Evolutionary conservation across 2,888 invertebrate genomes (phyloP).

Genomic region (Pammene fasciana): DNA sequence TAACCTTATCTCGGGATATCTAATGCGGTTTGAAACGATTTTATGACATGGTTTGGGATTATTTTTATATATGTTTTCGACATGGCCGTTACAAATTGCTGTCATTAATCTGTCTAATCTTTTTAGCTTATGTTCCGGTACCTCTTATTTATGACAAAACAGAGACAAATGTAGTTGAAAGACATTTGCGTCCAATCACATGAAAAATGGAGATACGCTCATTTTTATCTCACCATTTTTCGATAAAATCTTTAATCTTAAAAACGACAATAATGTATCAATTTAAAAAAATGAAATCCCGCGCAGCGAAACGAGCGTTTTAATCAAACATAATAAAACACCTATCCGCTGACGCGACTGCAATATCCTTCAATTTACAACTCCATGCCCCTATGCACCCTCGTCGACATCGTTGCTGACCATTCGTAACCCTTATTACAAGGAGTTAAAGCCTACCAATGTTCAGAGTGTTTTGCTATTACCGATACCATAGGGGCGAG

Average conservation of each 20-base stretch:
- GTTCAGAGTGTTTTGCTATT: no score
- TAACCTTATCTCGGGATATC: slow-evolving; percentile 23
- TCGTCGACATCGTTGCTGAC: no score
- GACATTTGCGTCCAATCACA: no score
- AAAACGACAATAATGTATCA: neutral
- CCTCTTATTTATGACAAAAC: neutral
- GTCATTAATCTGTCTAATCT: neutral
- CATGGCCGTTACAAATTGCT: neutral
- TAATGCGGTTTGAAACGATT: slow-evolving; percentile 11
- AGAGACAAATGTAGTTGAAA: no score
- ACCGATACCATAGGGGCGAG: slow-evolving; percentile 57
- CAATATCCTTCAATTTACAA: slow-evolving; percentile 38
- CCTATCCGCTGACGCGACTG: slow-evolving; percentile 22
- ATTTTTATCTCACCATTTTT: no score
- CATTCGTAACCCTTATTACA: no score
- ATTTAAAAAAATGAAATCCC: slow-evolving; percentile 3
- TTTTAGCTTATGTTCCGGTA: neutral
- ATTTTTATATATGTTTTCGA: neutral
- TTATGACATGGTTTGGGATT: neutral
- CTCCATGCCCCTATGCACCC: slow-evolving; percentile 46
- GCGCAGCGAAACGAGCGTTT: neutral
- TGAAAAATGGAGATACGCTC: no score
- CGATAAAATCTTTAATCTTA: no score
- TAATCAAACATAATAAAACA: slow-evolving; percentile 13
- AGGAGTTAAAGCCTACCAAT: no score